phyloP scores from a whole-genome alignment of 2,797 vertebrate genomes.

The Takifugu rubripes region DNA sequence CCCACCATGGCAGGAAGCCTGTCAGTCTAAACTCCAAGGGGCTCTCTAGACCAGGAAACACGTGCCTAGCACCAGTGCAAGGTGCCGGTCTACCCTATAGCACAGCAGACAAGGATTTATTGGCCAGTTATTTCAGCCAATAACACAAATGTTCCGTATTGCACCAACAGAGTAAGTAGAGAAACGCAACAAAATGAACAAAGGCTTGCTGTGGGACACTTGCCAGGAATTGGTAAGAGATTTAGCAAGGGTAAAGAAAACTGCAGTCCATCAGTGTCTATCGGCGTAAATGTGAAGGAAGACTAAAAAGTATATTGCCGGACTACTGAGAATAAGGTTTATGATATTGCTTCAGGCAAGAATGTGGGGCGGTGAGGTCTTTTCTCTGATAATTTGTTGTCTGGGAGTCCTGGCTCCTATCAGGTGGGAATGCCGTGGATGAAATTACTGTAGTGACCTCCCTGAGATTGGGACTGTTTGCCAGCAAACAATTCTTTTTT shows the following conservation, averaged over 20 bases:
- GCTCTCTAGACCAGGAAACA: conserved; percentile 35
- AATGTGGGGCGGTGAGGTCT: conserved; percentile 52
- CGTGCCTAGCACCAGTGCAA: conserved; percentile 43
- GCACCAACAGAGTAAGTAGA: conserved; percentile 21
- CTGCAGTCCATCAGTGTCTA: conserved; percentile 5
- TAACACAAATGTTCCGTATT: conserved; percentile 29
- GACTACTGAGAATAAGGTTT: conserved; percentile 42
- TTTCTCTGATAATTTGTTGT: conserved; percentile 63
- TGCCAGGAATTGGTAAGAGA: conserved; percentile 29
- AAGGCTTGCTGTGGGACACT: conserved; percentile 39
- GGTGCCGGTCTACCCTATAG: conserved; percentile 32
- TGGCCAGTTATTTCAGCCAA: conserved; percentile 32
- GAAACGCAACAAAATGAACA: conserved; percentile 40
- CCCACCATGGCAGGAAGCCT: conserved; percentile 65
- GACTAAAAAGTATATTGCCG: conserved; percentile 33
- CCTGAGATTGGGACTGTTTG: conserved; percentile 55
- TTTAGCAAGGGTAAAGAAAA: conserved; percentile 16
- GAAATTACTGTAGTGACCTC: conserved; percentile 61
- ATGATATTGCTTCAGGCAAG: conserved; percentile 43
- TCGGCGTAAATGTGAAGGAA: conserved; percentile 17
- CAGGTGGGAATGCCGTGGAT: conserved; percentile 42
- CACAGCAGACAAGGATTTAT: conserved; percentile 24
- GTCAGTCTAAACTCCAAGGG: conserved; percentile 63
- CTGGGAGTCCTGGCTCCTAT: conserved; percentile 55
- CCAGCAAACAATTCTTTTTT: conserved; percentile 58